Evolutionary conservation across 2,888 invertebrate genomes (phyloP).

Genomic region (Cephus runcator): DNA sequence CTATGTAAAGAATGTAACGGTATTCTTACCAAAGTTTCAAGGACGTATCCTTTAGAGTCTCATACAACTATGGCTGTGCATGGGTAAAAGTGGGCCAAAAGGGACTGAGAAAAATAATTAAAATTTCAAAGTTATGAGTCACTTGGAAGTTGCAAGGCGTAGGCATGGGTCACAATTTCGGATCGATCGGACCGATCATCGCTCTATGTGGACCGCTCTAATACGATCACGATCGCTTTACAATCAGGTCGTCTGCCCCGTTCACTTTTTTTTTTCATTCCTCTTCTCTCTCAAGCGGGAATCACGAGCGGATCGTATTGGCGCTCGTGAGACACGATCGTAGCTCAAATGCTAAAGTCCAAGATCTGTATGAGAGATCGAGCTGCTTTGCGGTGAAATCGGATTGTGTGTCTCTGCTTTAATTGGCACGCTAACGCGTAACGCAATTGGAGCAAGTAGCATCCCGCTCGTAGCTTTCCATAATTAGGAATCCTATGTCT

Average conservation of each 20-base stretch:
- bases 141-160: background rate
- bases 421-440: slow-evolving; percentile 47
- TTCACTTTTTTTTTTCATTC: no score
- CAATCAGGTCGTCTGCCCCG: background rate
- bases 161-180: background rate
- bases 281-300: background rate
- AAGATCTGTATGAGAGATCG: background rate
- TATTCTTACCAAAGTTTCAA: background rate
- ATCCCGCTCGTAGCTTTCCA: slow-evolving; percentile 37
- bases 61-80: background rate
- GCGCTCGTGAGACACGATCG: background rate
- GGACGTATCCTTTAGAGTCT: background rate
- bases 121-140: background rate
- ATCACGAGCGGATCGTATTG: background rate
- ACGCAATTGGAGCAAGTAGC: slow-evolving; percentile 52
- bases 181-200: background rate
- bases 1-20: background rate
- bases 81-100: background rate
- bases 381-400: background rate
- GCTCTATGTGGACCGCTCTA: background rate
- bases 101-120: background rate
- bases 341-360: background rate
- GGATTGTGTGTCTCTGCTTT: slow-evolving; percentile 16
- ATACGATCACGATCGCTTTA: background rate
- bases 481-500: slow-evolving; percentile 5